Base-by-base conservation (phyloP, 2,888 invertebrate species). In the Caenorhabditis sp. region DNA sequence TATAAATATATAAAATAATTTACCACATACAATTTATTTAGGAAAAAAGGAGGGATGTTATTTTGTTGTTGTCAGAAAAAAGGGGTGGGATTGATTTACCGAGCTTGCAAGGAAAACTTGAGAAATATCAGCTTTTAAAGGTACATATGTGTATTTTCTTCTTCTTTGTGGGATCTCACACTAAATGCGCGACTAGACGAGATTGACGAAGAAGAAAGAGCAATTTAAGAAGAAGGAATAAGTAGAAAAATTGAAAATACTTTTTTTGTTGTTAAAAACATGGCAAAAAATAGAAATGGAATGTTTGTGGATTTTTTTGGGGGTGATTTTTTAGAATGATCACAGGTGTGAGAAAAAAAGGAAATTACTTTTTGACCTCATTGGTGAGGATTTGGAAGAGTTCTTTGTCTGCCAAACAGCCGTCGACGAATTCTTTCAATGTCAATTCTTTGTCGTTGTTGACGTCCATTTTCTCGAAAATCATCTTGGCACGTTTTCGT, bases 401-500 rank as follows among this genome's bases (percentile, higher is more conserved):
- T 70, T 88, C 88, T 81, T 88, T 87, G 74, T 88, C 88, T 49
- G 87, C 88, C 38, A 88, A 78, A 66, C 88, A 88, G 74, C 88
- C 88, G 77, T 88, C 87, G 21, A 88, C 86, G 76, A 88, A 88
- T 91, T 99, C 97, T 82, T 80, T 95, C 90, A 96, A 95, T 81
- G 85, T 86, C 64, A 86, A 72, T 63, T 86, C 85, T 73, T 97
- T 97, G 90, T 99, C 97, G 90, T 95, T 95, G 91, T 99, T 97
- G 89, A 95, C 94, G 89, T 99, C 97, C 97, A 99, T 97, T 74
- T 96, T 96, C 73, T 95, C 95, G 90, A 99, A 99, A 87, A 99
- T 99, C 90, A 96, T 97, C 91, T 95, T 95, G 84, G 97, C 97
- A 83, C 97, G 91, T 88, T 97, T 96, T 89, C 97, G 95, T 31